Evolutionary conservation across 1,140 invertebrate genomes (phyloP).

Genomic region (Drosophila gunungcola): DNA sequence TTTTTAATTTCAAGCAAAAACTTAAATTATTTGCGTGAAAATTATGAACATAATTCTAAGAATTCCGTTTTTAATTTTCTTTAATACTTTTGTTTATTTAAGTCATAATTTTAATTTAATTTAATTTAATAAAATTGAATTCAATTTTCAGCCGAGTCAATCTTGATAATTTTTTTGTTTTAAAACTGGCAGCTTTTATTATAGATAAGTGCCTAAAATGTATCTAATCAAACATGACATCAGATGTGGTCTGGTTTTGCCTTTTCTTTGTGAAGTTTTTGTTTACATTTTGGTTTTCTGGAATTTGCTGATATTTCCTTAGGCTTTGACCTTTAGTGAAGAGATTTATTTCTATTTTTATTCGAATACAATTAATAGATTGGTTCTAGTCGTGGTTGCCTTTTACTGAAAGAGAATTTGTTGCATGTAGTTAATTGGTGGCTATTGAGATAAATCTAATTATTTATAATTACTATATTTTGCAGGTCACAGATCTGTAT

Average conservation of each 20-base stretch:
- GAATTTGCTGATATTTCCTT: slow-evolving; percentile 34
- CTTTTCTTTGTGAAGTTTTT: slow-evolving; percentile 34
- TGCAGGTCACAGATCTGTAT: slow-evolving; percentile 95
- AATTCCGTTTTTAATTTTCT: too few species aligned
- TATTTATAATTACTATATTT: neutral
- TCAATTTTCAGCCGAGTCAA: slow-evolving; percentile 1
- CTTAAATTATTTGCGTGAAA: too few species aligned
- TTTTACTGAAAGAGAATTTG: neutral
- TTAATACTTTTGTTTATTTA: too few species aligned
- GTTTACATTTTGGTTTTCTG: slow-evolving; percentile 32
- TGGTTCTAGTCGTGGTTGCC: slow-evolving; percentile 1
- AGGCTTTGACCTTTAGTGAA: slow-evolving; percentile 29
- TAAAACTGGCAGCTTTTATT: neutral
- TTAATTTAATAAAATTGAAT: neutral
- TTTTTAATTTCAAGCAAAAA: too few species aligned
- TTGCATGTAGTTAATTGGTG: neutral
- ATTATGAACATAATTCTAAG: too few species aligned
- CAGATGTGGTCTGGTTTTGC: slow-evolving; percentile 23
- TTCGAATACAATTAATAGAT: slow-evolving; percentile 6
- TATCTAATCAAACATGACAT: slow-evolving; percentile 29
- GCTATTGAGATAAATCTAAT: neutral
- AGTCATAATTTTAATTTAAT: too few species aligned
- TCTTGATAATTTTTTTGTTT: neutral
- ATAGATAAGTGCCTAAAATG: neutral
- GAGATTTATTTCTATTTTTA: slow-evolving; percentile 41